Evolutionary conservation across 1,140 invertebrate genomes (phyloP), one percentile per base, ranked within the genome.

Genomic region (Goniozus legneri): DNA sequence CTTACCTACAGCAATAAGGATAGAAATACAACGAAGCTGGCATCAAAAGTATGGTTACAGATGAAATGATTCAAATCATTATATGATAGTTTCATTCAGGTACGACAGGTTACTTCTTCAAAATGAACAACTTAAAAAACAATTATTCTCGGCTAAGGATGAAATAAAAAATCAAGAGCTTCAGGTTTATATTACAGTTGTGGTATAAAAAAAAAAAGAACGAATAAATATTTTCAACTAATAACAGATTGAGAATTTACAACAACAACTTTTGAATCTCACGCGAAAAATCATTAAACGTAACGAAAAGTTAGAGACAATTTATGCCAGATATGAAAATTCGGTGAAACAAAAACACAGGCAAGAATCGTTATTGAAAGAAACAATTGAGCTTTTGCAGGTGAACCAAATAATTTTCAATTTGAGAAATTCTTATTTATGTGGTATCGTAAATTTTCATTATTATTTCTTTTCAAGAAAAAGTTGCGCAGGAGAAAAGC

Each of bases 81-180:
- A 19, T 7, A 3, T n/a, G 27, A 32, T n/a, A 30, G 18, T 44
- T 31, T 27, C 44, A 14, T 1, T 20, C 16, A 66, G 64, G 34
- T 67, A 67, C n/a, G 64, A 67, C 12, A 41, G 59, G 24, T 20
- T 67, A 16, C 48, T 67, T 19, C 35, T 36, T 20, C 37, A 58
- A 31, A 67, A 60, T 16, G 42, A 62, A 1, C 50, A 46, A 33
- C 40, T 62, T n/a, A 60, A 44, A 21, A 46, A 40, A 14, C 31
- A 62, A 30, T 37, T 62, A 8, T 14, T 1, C n/a, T 41, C 3
- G 22, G 58, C 8, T 40, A 54, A 36, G 50, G 58, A 13, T 62
- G 56, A 20, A 32, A 44, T 12, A 44, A 42, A 6, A 47, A 64
- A 46, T 63, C 65, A 43, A 6, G 14, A 10, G 3, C 22, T 34